phyloP scores from a whole-genome alignment of 2,113 vertebrate species.

The Lampris incognitus region DNA sequence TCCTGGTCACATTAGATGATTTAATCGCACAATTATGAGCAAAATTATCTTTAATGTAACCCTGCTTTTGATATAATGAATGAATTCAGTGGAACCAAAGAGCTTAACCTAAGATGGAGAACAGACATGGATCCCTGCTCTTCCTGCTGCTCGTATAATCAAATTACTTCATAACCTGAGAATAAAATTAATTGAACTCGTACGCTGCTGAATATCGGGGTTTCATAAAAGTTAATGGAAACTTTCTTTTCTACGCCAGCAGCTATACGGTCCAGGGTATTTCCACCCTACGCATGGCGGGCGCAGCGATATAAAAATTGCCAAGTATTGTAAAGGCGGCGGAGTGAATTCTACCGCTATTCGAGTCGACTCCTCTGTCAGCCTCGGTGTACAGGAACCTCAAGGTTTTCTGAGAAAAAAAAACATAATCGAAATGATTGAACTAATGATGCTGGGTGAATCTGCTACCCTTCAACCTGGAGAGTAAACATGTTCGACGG shows the following conservation, averaged over 20 bases:
- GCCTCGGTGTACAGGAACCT: background rate
- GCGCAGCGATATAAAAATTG: background rate
- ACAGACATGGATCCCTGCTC: conserved; percentile 63
- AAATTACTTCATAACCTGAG: conserved; percentile 77
- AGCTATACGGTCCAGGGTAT: conserved; percentile 16
- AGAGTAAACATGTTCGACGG: background rate
- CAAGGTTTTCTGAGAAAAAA: no score
- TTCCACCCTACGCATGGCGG: conserved; percentile 21
- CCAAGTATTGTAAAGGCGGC: background rate
- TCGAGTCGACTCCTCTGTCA: background rate
- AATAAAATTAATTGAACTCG: conserved; percentile 76
- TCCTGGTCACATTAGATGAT: conserved; percentile 59
- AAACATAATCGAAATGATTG: background rate
- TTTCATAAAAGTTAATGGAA: conserved; percentile 77
- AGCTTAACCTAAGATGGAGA: conserved; percentile 70
- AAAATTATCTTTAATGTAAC: conserved; percentile 71
- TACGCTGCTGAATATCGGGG: conserved; percentile 58
- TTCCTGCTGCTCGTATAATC: conserved; percentile 68
- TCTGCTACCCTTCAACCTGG: background rate
- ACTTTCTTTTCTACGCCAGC: conserved; percentile 66
- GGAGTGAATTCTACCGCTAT: background rate
- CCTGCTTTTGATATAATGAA: conserved; percentile 62
- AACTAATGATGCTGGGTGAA: background rate
- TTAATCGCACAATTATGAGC: conserved; percentile 76
- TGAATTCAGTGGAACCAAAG: conserved; percentile 66